Evolutionary conservation across 2,113 vertebrate species (phyloP), one percentile per base, ranked within the genome.

Genomic region (Gallinago undulata): DNA sequence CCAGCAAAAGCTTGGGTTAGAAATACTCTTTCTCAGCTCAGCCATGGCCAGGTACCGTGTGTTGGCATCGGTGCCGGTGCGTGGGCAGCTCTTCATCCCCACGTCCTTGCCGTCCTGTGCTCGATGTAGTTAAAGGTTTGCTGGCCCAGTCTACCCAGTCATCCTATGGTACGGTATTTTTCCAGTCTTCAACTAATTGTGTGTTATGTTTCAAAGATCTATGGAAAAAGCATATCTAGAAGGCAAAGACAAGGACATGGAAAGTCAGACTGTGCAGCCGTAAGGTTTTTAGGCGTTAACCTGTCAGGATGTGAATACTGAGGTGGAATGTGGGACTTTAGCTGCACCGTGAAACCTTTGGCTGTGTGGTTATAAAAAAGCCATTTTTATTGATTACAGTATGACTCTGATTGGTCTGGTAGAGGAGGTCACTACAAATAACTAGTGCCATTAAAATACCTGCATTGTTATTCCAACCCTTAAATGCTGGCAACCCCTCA

Each of bases 11-110:
- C 18, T 21, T 21, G 47, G 25, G 63, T 47, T 64, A 70, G 55
- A 63, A 84, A 43, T 28, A 53, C 28, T 79, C 21, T 30, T 41
- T 28, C 22, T 55, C 41, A 22, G 55, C 67, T 57, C 7, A 2
- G 19, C 14, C 27, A 13, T 5, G 14, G 28, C 5, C 30, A 14
- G 56, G 50, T 22, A 2, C 50, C 12, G 1, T 0, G 1, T 21
- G 57, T 28, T 30, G 57, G 30, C 56, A 37, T 37, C 2, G 8
- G 37, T 4, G 6, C 33, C 0, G 2, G 24, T 17, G 22, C 7
- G 39, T 1, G 5, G 56, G 72, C 39, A 23, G 28, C 69, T 19
- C 50, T 25, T 66, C 57, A 9, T 11, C 70, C 22, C n/a, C 1
- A 2, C 0, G 3, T 21, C 64, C 45, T 64, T 8, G 13, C 77